Evolutionary conservation across 2,888 invertebrate species (phyloP).

Genomic region (Pristionchus arcanus): DNA sequence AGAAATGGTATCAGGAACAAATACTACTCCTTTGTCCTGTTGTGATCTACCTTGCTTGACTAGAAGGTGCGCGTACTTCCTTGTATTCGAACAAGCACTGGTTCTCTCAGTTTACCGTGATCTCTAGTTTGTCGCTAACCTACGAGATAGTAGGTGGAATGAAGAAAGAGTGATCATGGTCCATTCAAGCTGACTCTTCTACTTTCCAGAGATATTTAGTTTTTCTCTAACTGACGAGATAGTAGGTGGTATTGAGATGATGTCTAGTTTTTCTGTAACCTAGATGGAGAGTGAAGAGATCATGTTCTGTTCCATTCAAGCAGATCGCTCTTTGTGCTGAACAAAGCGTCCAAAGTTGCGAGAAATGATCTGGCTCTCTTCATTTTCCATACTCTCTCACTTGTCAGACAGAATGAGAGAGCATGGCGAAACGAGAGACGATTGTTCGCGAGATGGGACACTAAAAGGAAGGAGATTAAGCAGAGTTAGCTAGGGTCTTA

Average conservation of each 20-base stretch:
- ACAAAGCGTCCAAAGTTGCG: not conserved
- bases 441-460: not conserved
- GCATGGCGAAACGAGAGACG: too few species aligned
- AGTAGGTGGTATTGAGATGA: too few species aligned
- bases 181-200: too few species aligned
- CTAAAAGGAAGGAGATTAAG: not conserved
- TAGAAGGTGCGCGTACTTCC: not conserved
- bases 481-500: not conserved
- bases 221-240: too few species aligned
- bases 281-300: too few species aligned
- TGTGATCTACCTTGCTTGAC: slow-evolving; percentile 3
- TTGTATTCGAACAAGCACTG: not conserved
- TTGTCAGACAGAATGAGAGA: too few species aligned
- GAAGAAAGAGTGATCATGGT: too few species aligned
- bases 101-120: not conserved
- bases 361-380: not conserved
- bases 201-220: too few species aligned
- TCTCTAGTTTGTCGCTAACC: not conserved
- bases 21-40: not conserved
- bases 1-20: not conserved
- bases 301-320: not conserved
- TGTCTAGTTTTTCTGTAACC: too few species aligned
- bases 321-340: not conserved
- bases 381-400: too few species aligned
- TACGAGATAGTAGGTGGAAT: too few species aligned